Evolutionary conservation across 2,797 vertebrate genomes (phyloP).

Genomic region (Setipinna tenuifilis): DNA sequence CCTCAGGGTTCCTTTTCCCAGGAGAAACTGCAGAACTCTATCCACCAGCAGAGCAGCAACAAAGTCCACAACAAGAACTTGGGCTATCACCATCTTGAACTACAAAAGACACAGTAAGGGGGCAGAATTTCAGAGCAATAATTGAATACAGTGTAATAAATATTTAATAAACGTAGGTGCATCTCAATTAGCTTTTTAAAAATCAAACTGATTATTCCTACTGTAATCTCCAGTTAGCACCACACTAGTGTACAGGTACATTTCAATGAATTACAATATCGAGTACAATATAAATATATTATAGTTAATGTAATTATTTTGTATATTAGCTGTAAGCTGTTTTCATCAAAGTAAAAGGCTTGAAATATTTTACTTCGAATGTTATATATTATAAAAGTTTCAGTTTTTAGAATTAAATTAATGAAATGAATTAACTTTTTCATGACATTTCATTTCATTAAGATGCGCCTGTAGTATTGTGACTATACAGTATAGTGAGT

Average conservation of each 20-base stretch:
- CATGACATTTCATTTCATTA: no score
- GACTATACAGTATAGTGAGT: no score
- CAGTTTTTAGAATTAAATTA: no score
- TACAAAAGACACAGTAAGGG: slow-evolving; percentile 56
- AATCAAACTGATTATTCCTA: not conserved
- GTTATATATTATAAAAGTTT: no score
- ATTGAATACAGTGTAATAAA: slow-evolving; percentile 16
- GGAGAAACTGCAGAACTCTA: slow-evolving; percentile 86
- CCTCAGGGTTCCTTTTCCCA: slow-evolving; percentile 90
- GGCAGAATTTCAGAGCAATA: not conserved
- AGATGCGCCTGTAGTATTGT: no score
- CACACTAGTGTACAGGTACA: not conserved
- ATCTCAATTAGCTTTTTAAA: not conserved
- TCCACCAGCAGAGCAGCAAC: slow-evolving; percentile 85
- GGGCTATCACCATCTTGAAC: slow-evolving; percentile 92
- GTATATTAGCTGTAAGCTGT: no score
- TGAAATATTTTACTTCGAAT: no score
- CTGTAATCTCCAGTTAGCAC: not conserved
- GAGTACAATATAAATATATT: no score
- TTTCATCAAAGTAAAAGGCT: no score
- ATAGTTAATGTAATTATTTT: no score
- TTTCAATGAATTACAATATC: no score
- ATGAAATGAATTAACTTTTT: no score
- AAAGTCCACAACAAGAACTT: slow-evolving; percentile 91
- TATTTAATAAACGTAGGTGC: not conserved